Base-by-base conservation (phyloP, 2,113 vertebrate genomes). In the Prionailurus viverrinus region DNA sequence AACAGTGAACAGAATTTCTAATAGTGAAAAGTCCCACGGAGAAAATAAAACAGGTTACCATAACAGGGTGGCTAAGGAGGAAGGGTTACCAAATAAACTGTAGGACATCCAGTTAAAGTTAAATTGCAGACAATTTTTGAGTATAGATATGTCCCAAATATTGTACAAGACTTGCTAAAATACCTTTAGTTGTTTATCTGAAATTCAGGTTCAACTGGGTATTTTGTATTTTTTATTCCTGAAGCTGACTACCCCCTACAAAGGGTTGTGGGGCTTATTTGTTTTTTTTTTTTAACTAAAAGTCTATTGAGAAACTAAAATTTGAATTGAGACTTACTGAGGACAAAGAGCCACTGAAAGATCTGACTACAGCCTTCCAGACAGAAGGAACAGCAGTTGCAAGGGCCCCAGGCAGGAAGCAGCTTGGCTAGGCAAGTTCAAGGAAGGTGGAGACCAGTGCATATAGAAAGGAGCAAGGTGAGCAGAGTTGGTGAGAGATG, bases 71-170 rank as follows among this genome's bases (percentile, higher is more conserved):
- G 31, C 85, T 78, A 0, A 36, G 58, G 69, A 80, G 55, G 74
- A 51, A 53, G 19, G 12, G 25, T 21, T 89, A 21, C 21, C 51
- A 73, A 41, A 36, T 83, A 79, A 84, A 81, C 33, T 78, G 48
- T 45, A 79, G 63, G 16, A 16, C 58, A 94, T 7, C 29, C 19
- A 88, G 18, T 68, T 94, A 91, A n/a, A 68, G 73, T 33, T 88
- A n/a, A 68, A 88, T 91, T 96, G 97, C 53, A 97, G 21, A 95
- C 71, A 65, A 65, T n/a, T 48, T 95, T 86, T 85, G 10, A 83
- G 13, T 68, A 21, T n/a, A 18, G 18, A 0, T 63, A 55, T 74
- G 41, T 79, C 41, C 87, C 68, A 89, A 29, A 83, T 71, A 80
- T 33, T 55, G 5, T 31, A 39, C 12, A 61, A 33, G 63, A 78